A percentile compares a stretch with the other conserved stretches of the same genome.
Evolutionary conservation across 2,888 invertebrate genomes (phyloP).

Genomic region (Caenorhabditis drosophilae): DNA sequence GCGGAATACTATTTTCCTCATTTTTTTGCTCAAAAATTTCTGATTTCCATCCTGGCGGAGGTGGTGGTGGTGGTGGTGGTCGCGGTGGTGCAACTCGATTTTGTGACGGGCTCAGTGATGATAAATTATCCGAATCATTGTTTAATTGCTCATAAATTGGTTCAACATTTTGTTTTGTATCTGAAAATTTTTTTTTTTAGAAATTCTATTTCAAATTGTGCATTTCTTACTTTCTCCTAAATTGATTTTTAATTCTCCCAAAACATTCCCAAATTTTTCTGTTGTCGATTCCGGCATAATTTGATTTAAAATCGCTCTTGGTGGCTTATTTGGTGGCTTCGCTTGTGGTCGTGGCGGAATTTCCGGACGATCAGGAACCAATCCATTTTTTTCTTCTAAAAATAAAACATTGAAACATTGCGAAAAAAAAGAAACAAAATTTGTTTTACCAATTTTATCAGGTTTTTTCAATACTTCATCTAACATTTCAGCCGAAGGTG

Average conservation of each 20-base stretch:
- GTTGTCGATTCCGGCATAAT: too few species aligned
- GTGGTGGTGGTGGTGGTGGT: not conserved
- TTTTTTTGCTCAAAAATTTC: constrained; percentile 8
- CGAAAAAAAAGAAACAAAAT: too few species aligned
- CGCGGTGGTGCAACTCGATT: not conserved
- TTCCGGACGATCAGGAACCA: too few species aligned
- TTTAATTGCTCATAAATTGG: too few species aligned
- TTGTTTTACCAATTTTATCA: not conserved
- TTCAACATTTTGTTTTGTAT: not conserved
- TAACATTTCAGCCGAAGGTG: not conserved
- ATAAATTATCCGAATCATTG: too few species aligned
- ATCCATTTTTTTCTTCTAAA: too few species aligned
- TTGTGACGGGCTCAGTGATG: not conserved
- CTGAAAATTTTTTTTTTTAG: not conserved
- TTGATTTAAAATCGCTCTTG: not conserved
- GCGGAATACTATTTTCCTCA: too few species aligned
- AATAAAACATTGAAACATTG: too few species aligned
- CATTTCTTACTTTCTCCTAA: constrained; percentile 4
- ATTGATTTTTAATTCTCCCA: constrained; percentile 14
- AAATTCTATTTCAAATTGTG: not conserved
- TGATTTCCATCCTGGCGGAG: constrained; percentile 17
- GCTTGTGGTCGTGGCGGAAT: constrained; percentile 25
- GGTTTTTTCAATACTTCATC: not conserved
- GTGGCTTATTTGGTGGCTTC: constrained; percentile 16
- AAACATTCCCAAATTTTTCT: constrained; percentile 18